Conservation (phyloP, 2,888 invertebrate species). For the Amorpha juglandis region DNA sequence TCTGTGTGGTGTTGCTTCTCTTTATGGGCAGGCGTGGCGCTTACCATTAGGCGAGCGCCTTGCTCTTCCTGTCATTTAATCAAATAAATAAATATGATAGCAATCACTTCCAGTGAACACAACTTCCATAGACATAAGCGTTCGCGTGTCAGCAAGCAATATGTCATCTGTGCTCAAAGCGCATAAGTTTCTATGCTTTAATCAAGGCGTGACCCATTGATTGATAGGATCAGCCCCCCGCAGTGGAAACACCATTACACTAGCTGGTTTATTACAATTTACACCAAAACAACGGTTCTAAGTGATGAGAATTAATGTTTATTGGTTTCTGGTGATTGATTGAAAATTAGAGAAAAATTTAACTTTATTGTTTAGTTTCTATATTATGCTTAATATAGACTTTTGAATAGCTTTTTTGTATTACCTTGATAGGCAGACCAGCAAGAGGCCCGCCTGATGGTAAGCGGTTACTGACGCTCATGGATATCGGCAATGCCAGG, state of each 20-base stretch:
- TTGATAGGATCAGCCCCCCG: conserved; percentile 67
- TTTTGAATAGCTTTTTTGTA: too few species aligned
- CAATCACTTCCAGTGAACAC: conserved; percentile 25
- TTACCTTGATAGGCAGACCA: too few species aligned
- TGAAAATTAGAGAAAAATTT: neutral
- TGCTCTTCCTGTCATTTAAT: too few species aligned
- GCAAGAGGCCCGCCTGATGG: too few species aligned
- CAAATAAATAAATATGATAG: neutral
- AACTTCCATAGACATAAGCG: conserved; percentile 25
- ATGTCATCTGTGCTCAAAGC: conserved; percentile 78
- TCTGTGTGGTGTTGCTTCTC: too few species aligned
- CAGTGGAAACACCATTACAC: conserved; percentile 28
- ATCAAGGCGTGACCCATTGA: conserved; percentile 80
- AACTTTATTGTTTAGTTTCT: neutral
- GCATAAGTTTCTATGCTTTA: conserved; percentile 69
- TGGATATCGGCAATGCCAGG: too few species aligned
- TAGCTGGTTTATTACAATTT: conserved; percentile 26
- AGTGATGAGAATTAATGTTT: conserved; percentile 21
- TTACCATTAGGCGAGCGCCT: too few species aligned
- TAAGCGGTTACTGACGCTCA: too few species aligned
- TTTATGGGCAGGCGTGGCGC: too few species aligned
- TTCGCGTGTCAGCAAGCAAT: conserved; percentile 70
- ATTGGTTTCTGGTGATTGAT: conserved; percentile 14
- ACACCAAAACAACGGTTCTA: conserved; percentile 7
- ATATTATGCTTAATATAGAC: too few species aligned